phyloP scores from a whole-genome alignment of 2,797 vertebrate genomes.

The Triplophysa bombifrons region DNA sequence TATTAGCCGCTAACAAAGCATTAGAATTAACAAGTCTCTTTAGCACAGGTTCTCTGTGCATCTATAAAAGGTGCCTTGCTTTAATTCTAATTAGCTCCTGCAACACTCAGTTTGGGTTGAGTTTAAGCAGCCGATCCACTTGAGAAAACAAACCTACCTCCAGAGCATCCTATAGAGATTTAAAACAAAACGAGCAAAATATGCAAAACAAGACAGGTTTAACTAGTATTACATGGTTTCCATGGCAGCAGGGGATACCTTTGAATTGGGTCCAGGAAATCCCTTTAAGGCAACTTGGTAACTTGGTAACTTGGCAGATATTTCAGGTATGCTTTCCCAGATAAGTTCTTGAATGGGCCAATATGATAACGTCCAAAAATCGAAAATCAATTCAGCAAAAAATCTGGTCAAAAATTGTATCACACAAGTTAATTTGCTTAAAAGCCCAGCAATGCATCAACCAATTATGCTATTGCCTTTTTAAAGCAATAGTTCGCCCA shows the following conservation, averaged over 20 bases:
- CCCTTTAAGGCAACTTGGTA: background rate
- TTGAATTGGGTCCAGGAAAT: background rate
- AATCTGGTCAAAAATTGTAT: too few relatives aligned
- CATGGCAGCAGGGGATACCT: background rate
- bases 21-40: background rate
- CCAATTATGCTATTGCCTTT: background rate
- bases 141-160: background rate
- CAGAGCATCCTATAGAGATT: background rate
- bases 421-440: too few relatives aligned
- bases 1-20: conserved; percentile 16
- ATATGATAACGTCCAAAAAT: too few relatives aligned
- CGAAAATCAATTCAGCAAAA: too few relatives aligned
- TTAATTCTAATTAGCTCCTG: conserved; percentile 24
- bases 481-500: too few relatives aligned
- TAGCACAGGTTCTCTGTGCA: background rate
- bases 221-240: background rate
- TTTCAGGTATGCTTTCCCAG: background rate
- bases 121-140: background rate
- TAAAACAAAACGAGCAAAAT: background rate
- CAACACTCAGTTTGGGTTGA: conserved; percentile 10
- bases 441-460: background rate
- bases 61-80: background rate
- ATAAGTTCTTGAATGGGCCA: background rate
- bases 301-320: background rate
- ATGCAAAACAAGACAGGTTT: background rate